Conservation (phyloP, 2,888 invertebrate genomes). For the Zygaena filipendulae region DNA sequence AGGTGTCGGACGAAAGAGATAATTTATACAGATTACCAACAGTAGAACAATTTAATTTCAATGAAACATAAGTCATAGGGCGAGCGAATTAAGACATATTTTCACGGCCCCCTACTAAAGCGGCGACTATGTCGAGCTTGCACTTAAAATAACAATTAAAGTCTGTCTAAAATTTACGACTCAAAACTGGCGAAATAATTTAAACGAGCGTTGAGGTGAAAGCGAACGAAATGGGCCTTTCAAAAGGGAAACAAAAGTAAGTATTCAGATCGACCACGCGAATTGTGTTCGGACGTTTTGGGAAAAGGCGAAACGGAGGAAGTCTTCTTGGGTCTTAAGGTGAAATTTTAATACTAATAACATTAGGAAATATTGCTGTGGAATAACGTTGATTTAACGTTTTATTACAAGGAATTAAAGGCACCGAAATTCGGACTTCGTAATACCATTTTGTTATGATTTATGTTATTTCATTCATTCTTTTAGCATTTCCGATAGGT, state of each 20-base stretch:
- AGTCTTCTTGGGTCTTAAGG: conserved; percentile 41
- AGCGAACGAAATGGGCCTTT: conserved; percentile 51
- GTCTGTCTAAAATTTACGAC: conserved; percentile 65
- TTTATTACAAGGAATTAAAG: too few species aligned
- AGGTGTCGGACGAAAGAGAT: conserved; percentile 27
- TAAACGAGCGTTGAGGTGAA: conserved; percentile 46
- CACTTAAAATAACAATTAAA: conserved; percentile 70
- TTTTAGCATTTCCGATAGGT: too few species aligned
- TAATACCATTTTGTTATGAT: too few species aligned
- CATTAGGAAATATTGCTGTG: conserved; percentile 54
- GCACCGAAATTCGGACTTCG: too few species aligned
- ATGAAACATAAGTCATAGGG: conserved; percentile 60
- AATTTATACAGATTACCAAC: conserved; percentile 30
- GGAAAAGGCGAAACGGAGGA: conserved; percentile 30
- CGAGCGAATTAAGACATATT: conserved; percentile 64
- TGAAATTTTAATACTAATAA: conserved; percentile 63
- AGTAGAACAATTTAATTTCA: conserved; percentile 39
- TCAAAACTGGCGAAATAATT: conserved; percentile 64
- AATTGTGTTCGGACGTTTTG: conserved; percentile 43
- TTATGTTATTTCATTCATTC: too few species aligned
- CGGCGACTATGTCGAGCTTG: conserved; percentile 56
- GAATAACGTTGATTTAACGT: conserved; percentile 55
- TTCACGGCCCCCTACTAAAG: conserved; percentile 39
- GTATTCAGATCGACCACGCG: conserved; percentile 39
- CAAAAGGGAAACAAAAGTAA: conserved; percentile 54